Base-by-base conservation (phyloP, 2,888 invertebrate species). In the Syritta pipiens region DNA sequence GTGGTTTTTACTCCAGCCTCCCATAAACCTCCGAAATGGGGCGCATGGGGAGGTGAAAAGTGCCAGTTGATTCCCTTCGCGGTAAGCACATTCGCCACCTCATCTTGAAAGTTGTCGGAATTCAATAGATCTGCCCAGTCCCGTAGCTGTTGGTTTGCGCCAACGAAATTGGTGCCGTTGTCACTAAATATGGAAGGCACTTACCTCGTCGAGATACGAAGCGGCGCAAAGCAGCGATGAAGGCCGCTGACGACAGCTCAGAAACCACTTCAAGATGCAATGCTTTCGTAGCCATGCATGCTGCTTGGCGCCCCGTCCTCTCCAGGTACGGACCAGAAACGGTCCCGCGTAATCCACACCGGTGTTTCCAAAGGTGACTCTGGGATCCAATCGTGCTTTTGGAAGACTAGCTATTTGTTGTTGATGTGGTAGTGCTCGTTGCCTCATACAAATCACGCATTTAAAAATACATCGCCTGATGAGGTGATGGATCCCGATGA, bases 1-100 rank as follows among this genome's bases (percentile, higher is more conserved):
- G 83, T 74, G 0, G 84, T 84, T 46, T 86, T 85, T 0, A 88
- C 85, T 2, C 83, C 84, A 1, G 85, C 84, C 65, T 88, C 86
- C 84, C 86, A 87, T 2, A 86, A 51, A 1, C 86, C 86, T 1
- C 87, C 85, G 40, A 85, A 85, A 55, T 88, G 85, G 1, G 86
- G 85, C 3, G 85, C 82, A 19, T 67, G 65, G 2, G 86, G 84
- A 3, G 86, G 86, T 12, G 82, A 85, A 49, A 87, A 89, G 26
- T 85, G 82, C 86, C 86, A 88, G 4, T 68, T 49, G 2, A 82
- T 82, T 7, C 71, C 46, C 3, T 69, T 44, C 2, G 42, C 44
- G 1, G 63, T 44, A 20, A 81, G 7, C 35, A 68, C 72, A 3
- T 53, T 49, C 9, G 30, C 10, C 3, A 75, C 62, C 9, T 26